Evolutionary conservation across 2,113 vertebrate species (phyloP), one percentile per base, ranked within the genome.

Genomic region (Lontra canadensis): DNA sequence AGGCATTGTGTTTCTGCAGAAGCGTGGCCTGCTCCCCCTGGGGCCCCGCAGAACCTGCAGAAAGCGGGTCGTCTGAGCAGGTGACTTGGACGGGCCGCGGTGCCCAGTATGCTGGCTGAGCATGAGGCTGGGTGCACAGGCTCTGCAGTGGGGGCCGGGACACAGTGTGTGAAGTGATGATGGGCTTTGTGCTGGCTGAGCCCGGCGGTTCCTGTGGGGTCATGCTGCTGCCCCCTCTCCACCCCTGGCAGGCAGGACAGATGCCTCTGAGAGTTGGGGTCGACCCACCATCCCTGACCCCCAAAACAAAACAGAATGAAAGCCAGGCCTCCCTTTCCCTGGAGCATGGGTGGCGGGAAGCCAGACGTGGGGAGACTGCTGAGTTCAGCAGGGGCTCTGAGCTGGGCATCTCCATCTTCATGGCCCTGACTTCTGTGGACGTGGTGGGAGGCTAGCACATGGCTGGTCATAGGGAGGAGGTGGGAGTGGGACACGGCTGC

Each of bases 1-100:
- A 9, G 10, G 86, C 23, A 1, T 3, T 0, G 1, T 0, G 1
- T 93, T 88, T 89, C 78, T 36, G 10, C n/a, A 15, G 88, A 31
- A 39, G 74, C 29, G 3, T 11, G 31, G 21, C 81, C 18, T 0
- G n/a, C 85, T 39, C 12, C 7, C 55, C 8, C 26, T 13, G 52
- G 52, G 13, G 26, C 61, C 55, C 39, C 4, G 3, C 67, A 8
- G 25, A 4, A 42, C 67, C 49, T 26, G 18, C 85, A 31, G n/a
- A 20, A 31, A 39, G 6, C 1, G 6, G 57, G 25, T 44, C 2
- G 10, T 44, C 39, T 11, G 31, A 63, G 34, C n/a, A 59, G 80
- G 80, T 36, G 73, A 9, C 31, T 36, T 9, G 3, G 20, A 4
- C 2, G 39, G 17, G 21, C 87, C 1, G 15, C 6, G 6, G 49